phyloP scores from a whole-genome alignment of 2,888 invertebrate genomes.

The Coleophora flavipennella region DNA sequence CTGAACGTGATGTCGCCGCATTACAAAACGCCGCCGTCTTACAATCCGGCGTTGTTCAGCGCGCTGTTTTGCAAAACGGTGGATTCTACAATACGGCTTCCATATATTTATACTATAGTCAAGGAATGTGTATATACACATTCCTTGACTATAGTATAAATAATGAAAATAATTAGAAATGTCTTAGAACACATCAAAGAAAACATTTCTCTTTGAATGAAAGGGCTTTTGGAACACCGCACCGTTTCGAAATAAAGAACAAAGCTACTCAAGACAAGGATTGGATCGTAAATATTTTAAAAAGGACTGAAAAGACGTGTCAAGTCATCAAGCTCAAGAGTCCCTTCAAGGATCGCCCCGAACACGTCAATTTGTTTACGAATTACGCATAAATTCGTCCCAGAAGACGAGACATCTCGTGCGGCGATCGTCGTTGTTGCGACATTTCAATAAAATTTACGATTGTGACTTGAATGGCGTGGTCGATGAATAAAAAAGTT shows the following conservation, averaged over 20 bases:
- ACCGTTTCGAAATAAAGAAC: slow-evolving; percentile 7
- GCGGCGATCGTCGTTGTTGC: slow-evolving; percentile 65
- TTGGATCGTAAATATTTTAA: slow-evolving; percentile 33
- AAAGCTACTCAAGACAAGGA: background rate
- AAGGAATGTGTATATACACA: no score
- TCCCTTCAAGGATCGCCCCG: slow-evolving; percentile 53
- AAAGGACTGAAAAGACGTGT: slow-evolving; percentile 53
- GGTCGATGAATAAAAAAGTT: slow-evolving; percentile 60
- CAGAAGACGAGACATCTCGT: slow-evolving; percentile 66
- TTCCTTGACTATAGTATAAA: no score
- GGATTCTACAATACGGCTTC: no score
- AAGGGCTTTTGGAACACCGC: no score
- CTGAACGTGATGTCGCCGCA: no score
- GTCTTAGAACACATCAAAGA: no score
- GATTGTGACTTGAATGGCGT: slow-evolving; percentile 70
- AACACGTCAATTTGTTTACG: slow-evolving; percentile 70
- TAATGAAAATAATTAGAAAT: no score
- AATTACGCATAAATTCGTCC: slow-evolving; percentile 72
- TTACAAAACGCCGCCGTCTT: no score
- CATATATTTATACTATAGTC: no score
- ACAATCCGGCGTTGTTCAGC: no score
- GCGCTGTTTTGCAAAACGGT: no score
- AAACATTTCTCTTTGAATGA: background rate
- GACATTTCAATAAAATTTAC: slow-evolving; percentile 74
- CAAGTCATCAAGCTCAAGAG: slow-evolving; percentile 52